phyloP scores from a whole-genome alignment of 1,140 invertebrate genomes.

The Papilio polytes region DNA sequence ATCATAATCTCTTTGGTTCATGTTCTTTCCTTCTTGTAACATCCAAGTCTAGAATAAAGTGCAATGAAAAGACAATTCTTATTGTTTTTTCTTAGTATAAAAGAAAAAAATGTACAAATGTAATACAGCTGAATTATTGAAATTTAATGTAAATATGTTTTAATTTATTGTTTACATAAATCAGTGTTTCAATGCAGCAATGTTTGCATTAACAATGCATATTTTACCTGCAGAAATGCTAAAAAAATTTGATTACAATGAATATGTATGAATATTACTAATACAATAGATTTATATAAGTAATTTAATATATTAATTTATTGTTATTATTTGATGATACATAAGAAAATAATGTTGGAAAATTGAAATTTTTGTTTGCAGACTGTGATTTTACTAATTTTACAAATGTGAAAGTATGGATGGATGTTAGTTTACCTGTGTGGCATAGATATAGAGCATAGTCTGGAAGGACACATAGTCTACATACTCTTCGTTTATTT shows the following conservation, averaged over 20 bases:
- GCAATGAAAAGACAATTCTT: not conserved
- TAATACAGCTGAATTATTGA: constrained; percentile 7
- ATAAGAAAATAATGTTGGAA: no score
- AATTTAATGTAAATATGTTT: not conserved
- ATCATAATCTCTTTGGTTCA: no score
- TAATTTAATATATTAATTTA: not conserved
- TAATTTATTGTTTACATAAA: constrained; percentile 35
- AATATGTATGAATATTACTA: not conserved
- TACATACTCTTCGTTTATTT: no score
- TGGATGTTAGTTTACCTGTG: no score
- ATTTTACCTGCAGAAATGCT: not conserved
- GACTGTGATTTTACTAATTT: no score
- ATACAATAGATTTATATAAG: not conserved
- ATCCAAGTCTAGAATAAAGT: not conserved
- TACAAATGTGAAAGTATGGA: no score
- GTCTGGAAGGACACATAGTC: no score
- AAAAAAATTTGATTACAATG: not conserved
- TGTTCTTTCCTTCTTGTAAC: not conserved
- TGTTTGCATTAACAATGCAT: not conserved
- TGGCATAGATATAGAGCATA: no score
- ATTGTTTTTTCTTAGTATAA: not conserved
- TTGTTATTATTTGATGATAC: not conserved
- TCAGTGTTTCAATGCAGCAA: not conserved
- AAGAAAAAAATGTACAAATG: not conserved
- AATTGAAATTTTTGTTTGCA: no score